Conservation (phyloP, 2,113 vertebrate genomes). For the Artemisiospiza belli region DNA sequence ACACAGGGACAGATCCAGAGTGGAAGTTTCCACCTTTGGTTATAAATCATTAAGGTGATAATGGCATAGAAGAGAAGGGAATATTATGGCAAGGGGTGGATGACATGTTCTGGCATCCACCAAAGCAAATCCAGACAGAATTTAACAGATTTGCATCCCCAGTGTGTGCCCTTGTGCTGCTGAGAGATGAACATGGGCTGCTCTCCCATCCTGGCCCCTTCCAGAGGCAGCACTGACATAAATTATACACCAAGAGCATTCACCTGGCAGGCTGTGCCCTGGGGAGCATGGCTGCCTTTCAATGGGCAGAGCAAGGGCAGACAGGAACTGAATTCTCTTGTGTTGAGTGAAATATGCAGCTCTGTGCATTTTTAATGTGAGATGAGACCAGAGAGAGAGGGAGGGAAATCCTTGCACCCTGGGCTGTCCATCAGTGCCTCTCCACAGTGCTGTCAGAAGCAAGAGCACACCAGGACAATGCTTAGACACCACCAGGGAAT, state of each 20-base stretch:
- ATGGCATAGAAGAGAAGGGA: neutral
- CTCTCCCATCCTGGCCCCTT: rapidly evolving
- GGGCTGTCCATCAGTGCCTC: neutral
- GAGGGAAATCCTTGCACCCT: neutral
- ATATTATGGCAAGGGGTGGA: neutral
- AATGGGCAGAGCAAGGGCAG: neutral
- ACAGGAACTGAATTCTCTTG: neutral
- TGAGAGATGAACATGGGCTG: rapidly evolving
- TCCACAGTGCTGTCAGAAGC: neutral
- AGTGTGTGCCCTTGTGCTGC: neutral
- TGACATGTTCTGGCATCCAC: neutral
- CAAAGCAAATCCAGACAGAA: neutral
- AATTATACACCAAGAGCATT: neutral
- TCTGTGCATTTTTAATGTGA: neutral
- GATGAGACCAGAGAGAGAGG: neutral
- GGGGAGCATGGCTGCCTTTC: neutral
- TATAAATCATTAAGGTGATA: neutral
- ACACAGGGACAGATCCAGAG: neutral
- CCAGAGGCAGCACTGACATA: neutral
- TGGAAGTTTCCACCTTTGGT: neutral
- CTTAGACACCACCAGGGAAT: neutral
- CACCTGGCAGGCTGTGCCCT: neutral
- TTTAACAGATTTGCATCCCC: neutral
- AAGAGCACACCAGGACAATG: neutral
- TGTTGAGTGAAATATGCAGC: neutral